Base-by-base conservation (phyloP, 2,797 vertebrate species). In the Otolemur crassicaudatus region DNA sequence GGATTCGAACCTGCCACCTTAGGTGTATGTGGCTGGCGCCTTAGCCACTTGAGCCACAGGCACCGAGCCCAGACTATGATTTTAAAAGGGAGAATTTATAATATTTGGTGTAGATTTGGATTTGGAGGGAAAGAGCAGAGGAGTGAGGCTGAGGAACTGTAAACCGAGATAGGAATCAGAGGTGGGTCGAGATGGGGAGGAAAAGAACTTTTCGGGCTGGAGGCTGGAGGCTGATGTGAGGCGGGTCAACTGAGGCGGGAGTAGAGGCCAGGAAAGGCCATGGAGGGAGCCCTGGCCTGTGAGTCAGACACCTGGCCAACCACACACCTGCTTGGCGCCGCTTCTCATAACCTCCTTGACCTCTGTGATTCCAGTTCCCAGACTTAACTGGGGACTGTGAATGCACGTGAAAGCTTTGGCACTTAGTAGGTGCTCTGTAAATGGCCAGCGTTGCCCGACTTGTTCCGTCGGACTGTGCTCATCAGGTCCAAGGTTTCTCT, bases 261-360 rank as follows among this genome's bases (percentile, higher is more conserved):
- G 37, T 0, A 13, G 75, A 87, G 82, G 72, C 12, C 17, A 31
- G 31, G 0, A 23, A 37, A 60, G 67, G 69, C 29, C 22, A 5
- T 3, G 0, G 67, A 37, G 31, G 46, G 22, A 13, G n/a, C 77
- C 46, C 11, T 0, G 80, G 79, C 22, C 69, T 1, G 34, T 9
- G 40, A 7, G 25, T n/a, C 25, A 43, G 84, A 73, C 17, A 3
- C 22, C 6, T 0, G 4, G n/a, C 13, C 69, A 17, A 6, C 8
- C 13, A 0, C 10, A 10, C 19, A 13, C 43, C 8, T 7, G 46
- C 37, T 2, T 0, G 7, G 13, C 12, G 80, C 46, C 0, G 14
- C 83, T 46, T 67, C 31, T 34, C n/a, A 46, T 20, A 46, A 34
- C 4, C 34, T 83, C 40, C 46, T 17, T 63, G 80, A 43, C 43